Evolutionary conservation across 2,797 vertebrate genomes (phyloP), one percentile per base, ranked within the genome.

Genomic region (Sebastes kiyomatsui): DNA sequence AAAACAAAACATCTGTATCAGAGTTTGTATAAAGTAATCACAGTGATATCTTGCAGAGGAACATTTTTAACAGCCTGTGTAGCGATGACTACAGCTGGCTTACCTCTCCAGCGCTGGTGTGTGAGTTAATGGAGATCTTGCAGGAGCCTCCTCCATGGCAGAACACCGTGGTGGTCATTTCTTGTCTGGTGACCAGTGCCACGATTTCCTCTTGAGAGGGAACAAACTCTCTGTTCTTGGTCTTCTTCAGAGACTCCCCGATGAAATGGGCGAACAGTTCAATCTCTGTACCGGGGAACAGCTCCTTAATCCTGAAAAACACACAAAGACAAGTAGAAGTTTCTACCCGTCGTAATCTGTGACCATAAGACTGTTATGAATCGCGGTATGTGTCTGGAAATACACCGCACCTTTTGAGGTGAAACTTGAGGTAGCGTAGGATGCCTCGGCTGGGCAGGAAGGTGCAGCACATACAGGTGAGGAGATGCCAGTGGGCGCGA

Each of bases 141-240:
- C 97, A 99, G 87, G 97, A 97, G 20, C 97, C 97, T 67, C 97
- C 97, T 2, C 97, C 97, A 1, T 99, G 97, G 87, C 97, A 99
- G 92, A 97, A 98, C 16, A 99, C 97, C 0, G 97, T 97, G 1
- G 97, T 98, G 56, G 96, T 97, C 97, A 99, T 98, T 93, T 99
- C 96, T 83, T 97, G 96, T 69, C 97, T 94, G 64, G 95, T 96
- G 11, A 97, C 92, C 72, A 99, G 95, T 20, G 97, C 97, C 22
- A 96, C 85, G 38, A 99, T 97, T 93, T 99, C 97, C 46, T 98
- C 97, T 88, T 97, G 97, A 16, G 97, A 98, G 2, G 97, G 97
- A 67, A 99, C 97, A 87, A 96, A 97, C 92, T 99, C 97, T 22
- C 97, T 94, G 0, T 92, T 87, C 90, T 98, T 98, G 16, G 97